These are phyloP conservation scores for Epizoanthus stellaris DNA, from an alignment of 92 coral and sea anemone species.

Conservation along the genomic window DNA sequence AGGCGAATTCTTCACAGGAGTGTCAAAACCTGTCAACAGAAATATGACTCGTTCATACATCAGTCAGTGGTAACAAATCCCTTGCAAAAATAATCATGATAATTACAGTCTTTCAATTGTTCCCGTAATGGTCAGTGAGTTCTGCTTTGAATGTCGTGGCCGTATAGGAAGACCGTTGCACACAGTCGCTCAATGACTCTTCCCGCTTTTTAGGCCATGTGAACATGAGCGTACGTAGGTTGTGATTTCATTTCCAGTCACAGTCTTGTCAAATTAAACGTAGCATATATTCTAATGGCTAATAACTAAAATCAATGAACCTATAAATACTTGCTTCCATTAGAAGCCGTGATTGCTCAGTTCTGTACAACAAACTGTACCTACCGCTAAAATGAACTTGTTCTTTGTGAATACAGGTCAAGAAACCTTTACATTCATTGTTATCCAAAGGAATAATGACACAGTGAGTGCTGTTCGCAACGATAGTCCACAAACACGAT, in stretches of 20 bases:
- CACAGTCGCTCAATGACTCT: neutral
- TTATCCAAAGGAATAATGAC: neutral
- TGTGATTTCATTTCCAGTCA: slow-evolving; percentile 3
- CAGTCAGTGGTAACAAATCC: neutral
- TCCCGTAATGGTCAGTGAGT: slow-evolving; percentile 2
- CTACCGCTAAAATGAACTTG: slow-evolving; percentile 9
- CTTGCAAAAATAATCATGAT: neutral
- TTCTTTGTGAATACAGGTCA: slow-evolving; percentile 23
- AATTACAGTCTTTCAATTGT: slow-evolving; percentile 9
- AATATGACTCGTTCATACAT: slow-evolving; percentile 6
- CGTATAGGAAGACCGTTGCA: no score
- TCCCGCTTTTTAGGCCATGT: neutral
- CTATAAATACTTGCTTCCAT: slow-evolving; percentile 12
- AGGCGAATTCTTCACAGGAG: neutral
- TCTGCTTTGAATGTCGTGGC: neutral
- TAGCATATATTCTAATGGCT: neutral
- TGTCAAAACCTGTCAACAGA: neutral
- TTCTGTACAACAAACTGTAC: slow-evolving; percentile 16
- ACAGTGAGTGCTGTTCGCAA: neutral
- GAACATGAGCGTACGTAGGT: neutral
- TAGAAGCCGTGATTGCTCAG: slow-evolving; percentile 23
- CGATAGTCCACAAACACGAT: slow-evolving; percentile 7
- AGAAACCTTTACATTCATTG: slow-evolving; percentile 2
- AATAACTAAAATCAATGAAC: slow-evolving; percentile 13
- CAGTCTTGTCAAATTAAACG: neutral